A percentile compares a stretch with the other conserved stretches of the same genome.
phyloP scores from a whole-genome alignment of 2,888 invertebrate species.

The Lithosia quadra region DNA sequence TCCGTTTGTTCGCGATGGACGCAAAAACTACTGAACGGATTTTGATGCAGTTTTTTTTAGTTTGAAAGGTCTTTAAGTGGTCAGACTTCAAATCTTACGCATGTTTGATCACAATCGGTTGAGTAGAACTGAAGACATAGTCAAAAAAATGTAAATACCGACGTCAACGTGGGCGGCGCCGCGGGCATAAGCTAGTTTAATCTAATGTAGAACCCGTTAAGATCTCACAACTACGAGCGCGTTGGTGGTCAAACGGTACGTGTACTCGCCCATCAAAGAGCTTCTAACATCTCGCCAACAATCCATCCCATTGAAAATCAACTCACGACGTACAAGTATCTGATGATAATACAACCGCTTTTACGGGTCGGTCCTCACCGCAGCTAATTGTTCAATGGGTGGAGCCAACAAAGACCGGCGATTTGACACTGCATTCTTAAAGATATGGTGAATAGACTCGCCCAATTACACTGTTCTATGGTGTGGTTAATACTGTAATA shows the following conservation, averaged over 20 bases:
- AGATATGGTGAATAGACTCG: constrained; percentile 6
- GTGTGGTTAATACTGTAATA: constrained; percentile 4
- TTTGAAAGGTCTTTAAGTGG: too few relatives aligned
- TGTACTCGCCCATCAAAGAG: neutral
- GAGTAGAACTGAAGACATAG: neutral
- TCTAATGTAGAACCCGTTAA: neutral
- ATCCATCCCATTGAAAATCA: constrained; percentile 21
- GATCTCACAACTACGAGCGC: neutral
- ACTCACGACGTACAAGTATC: constrained; percentile 13
- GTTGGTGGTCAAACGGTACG: neutral
- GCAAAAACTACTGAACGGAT: too few relatives aligned
- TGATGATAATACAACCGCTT: constrained; percentile 23
- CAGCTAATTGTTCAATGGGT: constrained; percentile 29
- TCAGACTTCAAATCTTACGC: accelerated
- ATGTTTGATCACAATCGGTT: too few relatives aligned
- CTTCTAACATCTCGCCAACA: constrained; percentile 10
- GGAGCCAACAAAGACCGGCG: constrained; percentile 4
- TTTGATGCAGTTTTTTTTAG: too few relatives aligned
- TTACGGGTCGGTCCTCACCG: constrained; percentile 30
- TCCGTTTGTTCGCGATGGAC: too few relatives aligned
- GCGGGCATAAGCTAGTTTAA: too few relatives aligned
- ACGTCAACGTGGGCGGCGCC: too few relatives aligned
- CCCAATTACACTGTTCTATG: constrained; percentile 2
- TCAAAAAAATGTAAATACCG: too few relatives aligned
- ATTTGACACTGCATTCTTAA: constrained; percentile 14